Conservation (phyloP, 2,797 vertebrate genomes). For the Coendou prehensilis region DNA sequence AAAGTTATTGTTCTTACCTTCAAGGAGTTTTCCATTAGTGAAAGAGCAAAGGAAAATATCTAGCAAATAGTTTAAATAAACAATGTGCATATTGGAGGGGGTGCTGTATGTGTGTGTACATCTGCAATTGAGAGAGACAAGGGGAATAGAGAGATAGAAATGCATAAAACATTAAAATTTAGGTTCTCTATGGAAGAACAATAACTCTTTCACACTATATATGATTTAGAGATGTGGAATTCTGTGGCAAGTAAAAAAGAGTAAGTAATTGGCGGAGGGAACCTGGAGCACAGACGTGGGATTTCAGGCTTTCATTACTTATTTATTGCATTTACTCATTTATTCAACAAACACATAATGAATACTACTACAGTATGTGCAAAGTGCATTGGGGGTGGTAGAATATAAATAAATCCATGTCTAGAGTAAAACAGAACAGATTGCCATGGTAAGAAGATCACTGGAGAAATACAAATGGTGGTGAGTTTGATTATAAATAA, state of each 20-base stretch:
- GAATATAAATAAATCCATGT: constrained; percentile 63
- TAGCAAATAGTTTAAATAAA: not conserved
- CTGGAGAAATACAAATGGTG: constrained; percentile 42
- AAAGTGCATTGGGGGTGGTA: constrained; percentile 30
- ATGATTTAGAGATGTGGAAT: constrained; percentile 48
- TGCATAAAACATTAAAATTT: constrained; percentile 17
- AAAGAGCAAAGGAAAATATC: not conserved
- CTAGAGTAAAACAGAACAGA: constrained; percentile 30
- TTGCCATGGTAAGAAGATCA: constrained; percentile 19
- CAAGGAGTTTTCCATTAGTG: not conserved
- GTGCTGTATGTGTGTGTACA: not conserved
- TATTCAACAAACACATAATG: constrained; percentile 72
- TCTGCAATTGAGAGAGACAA: not conserved
- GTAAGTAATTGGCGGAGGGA: constrained; percentile 53
- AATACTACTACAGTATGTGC: constrained; percentile 49
- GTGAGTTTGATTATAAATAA: constrained; percentile 54
- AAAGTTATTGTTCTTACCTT: not conserved
- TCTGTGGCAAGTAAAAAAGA: constrained; percentile 8
- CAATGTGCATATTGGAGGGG: not conserved
- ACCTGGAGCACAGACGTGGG: constrained; percentile 23
- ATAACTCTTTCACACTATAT: not conserved
- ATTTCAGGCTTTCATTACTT: constrained; percentile 68
- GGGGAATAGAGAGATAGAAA: not conserved
- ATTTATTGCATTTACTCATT: constrained; percentile 75
- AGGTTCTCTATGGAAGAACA: constrained; percentile 14